Evolutionary conservation across 2,113 vertebrate genomes (phyloP).

Genomic region (Hystrix cristata): DNA sequence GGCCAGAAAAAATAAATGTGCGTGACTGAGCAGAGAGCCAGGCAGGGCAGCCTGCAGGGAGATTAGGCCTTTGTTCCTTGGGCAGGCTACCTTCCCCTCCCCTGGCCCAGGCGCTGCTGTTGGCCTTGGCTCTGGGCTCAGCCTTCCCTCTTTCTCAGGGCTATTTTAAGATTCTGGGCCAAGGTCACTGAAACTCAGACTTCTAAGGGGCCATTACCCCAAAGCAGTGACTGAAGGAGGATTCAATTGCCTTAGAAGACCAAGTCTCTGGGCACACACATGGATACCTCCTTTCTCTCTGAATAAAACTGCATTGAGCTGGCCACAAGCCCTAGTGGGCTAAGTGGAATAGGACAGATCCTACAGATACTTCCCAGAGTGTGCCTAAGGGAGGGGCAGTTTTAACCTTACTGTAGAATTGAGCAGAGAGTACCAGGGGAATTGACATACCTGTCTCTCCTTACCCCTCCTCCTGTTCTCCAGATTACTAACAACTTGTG

Average conservation of each 20-base stretch:
- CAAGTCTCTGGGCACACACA: not conserved
- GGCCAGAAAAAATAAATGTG: conserved; percentile 14
- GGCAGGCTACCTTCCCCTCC: not conserved
- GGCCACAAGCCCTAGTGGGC: not conserved
- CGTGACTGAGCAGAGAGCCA: not conserved
- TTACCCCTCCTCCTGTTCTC: no score
- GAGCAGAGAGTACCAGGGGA: not conserved
- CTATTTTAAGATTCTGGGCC: conserved; percentile 70
- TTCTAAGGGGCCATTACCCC: conserved; percentile 19
- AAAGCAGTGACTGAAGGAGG: conserved; percentile 25
- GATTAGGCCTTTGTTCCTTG: conserved; percentile 42
- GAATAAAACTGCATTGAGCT: not conserved
- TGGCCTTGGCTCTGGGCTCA: conserved; percentile 16
- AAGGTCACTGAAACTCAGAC: conserved; percentile 57
- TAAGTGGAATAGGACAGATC: not conserved
- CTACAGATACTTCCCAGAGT: not conserved
- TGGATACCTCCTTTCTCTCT: not conserved
- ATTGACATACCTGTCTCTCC: not conserved
- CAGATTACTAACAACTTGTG: not conserved
- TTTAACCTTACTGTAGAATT: not conserved
- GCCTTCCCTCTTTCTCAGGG: conserved; percentile 12
- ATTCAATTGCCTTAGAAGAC: not conserved
- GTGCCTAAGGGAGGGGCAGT: rapidly evolving
- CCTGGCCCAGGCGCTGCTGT: not conserved
- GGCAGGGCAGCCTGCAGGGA: not conserved